Conservation (phyloP, 64 coral and sea anemone genomes). For the Pocillopora verrucosa region DNA sequence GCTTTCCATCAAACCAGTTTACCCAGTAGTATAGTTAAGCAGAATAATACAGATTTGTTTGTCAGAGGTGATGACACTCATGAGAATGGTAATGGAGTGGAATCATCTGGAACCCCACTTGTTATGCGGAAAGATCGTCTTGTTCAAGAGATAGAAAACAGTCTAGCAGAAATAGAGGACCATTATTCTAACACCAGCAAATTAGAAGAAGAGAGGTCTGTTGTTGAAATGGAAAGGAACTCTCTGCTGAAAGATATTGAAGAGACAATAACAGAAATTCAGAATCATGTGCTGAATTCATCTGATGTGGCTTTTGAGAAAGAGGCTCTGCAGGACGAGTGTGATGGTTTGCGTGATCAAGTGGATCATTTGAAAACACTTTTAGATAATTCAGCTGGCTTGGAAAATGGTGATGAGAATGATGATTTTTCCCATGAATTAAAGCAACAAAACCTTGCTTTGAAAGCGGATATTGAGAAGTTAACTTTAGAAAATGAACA, state of each 20-base stretch:
- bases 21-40: background rate
- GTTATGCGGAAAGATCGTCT: slow-evolving; percentile 76
- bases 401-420: slow-evolving; percentile 18
- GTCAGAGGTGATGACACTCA: background rate
- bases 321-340: slow-evolving; percentile 69
- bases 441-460: slow-evolving; percentile 50
- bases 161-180: slow-evolving; percentile 79
- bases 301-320: slow-evolving; percentile 72
- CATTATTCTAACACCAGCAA: slow-evolving; percentile 49
- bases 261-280: slow-evolving; percentile 77
- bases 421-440: slow-evolving; percentile 34
- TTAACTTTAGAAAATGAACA: slow-evolving; percentile 72
- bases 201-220: slow-evolving; percentile 69
- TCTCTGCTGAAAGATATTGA: slow-evolving; percentile 77
- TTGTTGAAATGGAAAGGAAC: slow-evolving; percentile 69
- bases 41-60: background rate
- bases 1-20: background rate
- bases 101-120: slow-evolving; percentile 50
- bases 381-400: slow-evolving; percentile 19
- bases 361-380: slow-evolving; percentile 64
- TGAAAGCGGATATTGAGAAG: slow-evolving; percentile 68
- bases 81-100: slow-evolving; percentile 29
- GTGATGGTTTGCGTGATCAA: slow-evolving; percentile 56
- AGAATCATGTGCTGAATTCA: slow-evolving; percentile 82
- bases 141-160: slow-evolving; percentile 76